Conservation (phyloP, 1,140 invertebrate genomes). For the Drosophila melanogaster region Release_6_plus_ISO1_MT NT_037436.4:13164001-13164500, state of each 20-base stretch:
- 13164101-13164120: conserved; percentile 8
- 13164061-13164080: conserved; percentile 37
- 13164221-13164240: neutral
- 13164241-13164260: neutral
- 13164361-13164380: conserved; percentile 57
- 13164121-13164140: neutral
- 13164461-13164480: conserved; percentile 32
- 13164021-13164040: conserved; percentile 43
- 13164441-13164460: conserved; percentile 9
- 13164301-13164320: conserved; percentile 27
- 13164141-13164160: neutral
- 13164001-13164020: conserved; percentile 74
- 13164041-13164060: conserved; percentile 57
- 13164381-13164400: conserved; percentile 62
- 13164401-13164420: conserved; percentile 75
- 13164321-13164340: conserved; percentile 61
- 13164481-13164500: conserved; percentile 58
- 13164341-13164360: conserved; percentile 33
- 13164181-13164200: too few relatives aligned
- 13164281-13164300: conserved; percentile 1
- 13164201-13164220: too few relatives aligned
- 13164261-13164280: neutral
- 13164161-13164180: neutral
- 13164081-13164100: conserved; percentile 58
- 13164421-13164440: conserved; percentile 21